Evolutionary conservation across 2,888 invertebrate genomes (phyloP).

Genomic region (Lumbricus terrestris): DNA sequence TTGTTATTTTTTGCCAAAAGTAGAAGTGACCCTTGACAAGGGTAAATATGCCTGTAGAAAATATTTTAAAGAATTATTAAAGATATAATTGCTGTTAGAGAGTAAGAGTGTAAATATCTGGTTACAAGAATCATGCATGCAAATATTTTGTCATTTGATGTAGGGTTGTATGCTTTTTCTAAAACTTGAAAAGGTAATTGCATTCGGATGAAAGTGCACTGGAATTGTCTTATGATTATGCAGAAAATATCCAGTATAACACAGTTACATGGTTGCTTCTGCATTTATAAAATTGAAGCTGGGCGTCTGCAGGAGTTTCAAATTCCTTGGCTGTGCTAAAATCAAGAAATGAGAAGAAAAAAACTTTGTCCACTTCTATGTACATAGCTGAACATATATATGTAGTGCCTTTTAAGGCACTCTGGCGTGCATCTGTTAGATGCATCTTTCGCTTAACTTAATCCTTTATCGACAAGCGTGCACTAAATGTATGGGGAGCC

Average conservation of each 20-base stretch:
- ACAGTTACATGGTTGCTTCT: background rate
- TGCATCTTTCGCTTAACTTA: background rate
- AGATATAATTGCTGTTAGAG: background rate
- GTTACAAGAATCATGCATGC: background rate
- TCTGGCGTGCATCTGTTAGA: background rate
- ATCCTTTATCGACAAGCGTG: too few relatives aligned
- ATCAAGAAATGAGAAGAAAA: background rate
- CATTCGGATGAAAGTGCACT: background rate
- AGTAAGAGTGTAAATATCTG: background rate
- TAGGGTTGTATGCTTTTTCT: background rate
- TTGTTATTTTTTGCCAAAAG: background rate
- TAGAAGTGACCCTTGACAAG: background rate
- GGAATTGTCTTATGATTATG: background rate
- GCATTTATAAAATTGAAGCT: too few relatives aligned
- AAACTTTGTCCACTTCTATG: background rate
- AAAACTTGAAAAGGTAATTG: background rate
- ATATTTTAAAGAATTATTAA: background rate
- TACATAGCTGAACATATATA: background rate
- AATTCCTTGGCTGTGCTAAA: background rate
- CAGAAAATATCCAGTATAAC: background rate
- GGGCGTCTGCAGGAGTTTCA: background rate
- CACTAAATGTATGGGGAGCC: too few relatives aligned
- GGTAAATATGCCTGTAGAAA: background rate
- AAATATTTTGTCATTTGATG: too few relatives aligned
- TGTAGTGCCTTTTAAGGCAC: background rate